phyloP scores from a whole-genome alignment of 2,888 invertebrate genomes.

The Lepidonotus clava region DNA sequence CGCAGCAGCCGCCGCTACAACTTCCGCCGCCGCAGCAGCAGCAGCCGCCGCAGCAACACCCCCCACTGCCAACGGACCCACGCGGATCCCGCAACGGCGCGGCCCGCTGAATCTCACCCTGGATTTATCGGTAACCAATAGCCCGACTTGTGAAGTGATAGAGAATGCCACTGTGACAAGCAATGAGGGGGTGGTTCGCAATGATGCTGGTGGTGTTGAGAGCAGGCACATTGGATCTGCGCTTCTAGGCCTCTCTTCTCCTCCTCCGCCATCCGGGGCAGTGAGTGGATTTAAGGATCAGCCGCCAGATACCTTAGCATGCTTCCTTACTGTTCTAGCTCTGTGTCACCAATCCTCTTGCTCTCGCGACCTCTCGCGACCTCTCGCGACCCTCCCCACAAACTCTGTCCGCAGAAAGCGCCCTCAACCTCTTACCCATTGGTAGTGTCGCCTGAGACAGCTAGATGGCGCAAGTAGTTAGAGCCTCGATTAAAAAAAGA shows the following conservation, averaged over 20 bases:
- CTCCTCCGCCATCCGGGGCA: constrained; percentile 56
- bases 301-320: constrained; percentile 54
- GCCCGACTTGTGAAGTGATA: constrained; percentile 55
- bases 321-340: constrained; percentile 54
- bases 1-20: constrained; percentile 7
- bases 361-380: constrained; percentile 42
- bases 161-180: constrained; percentile 54
- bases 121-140: constrained; percentile 66
- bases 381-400: constrained; percentile 47
- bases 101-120: constrained; percentile 66
- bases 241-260: constrained; percentile 56
- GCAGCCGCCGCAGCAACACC: constrained; percentile 18
- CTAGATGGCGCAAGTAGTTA: constrained; percentile 49
- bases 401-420: constrained; percentile 49
- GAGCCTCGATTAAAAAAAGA: constrained; percentile 13
- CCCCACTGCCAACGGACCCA: constrained; percentile 59
- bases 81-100: constrained; percentile 61
- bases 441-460: constrained; percentile 44
- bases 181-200: constrained; percentile 54
- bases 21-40: neutral
- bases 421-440: constrained; percentile 40
- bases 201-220: constrained; percentile 49
- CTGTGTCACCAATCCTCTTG: constrained; percentile 51
- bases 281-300: constrained; percentile 59
- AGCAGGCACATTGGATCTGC: constrained; percentile 53